Percentiles rank a stretch among this genome's conserved stretches.
Conservation (phyloP, 2,113 vertebrate species). For the Phoenicopterus ruber region DNA sequence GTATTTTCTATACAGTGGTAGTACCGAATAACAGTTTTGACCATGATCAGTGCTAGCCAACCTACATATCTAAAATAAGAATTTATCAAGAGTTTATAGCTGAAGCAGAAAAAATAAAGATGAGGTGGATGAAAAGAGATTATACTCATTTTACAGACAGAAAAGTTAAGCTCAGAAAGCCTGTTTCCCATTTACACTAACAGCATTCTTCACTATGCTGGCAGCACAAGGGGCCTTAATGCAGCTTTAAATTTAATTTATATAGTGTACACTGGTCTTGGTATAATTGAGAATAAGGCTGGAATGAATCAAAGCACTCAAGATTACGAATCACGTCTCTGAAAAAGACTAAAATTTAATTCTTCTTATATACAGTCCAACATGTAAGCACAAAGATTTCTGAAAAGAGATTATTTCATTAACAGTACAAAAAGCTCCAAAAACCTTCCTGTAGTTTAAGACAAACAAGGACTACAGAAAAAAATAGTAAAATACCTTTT, state of each 20-base stretch:
- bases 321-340: background rate
- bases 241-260: slow-evolving; percentile 7
- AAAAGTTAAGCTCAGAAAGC: background rate
- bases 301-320: background rate
- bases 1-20: background rate
- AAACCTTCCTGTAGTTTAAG: background rate
- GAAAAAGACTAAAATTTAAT: background rate
- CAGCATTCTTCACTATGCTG: background rate
- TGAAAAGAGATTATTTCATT: background rate
- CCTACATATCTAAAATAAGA: background rate
- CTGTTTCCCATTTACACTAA: background rate
- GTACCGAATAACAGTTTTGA: background rate
- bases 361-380: background rate
- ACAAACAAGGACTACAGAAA: background rate
- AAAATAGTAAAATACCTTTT: background rate
- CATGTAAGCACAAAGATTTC: background rate
- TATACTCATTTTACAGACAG: background rate
- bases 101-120: background rate
- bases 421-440: background rate
- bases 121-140: background rate
- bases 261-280: background rate
- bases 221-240: background rate
- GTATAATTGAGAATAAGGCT: background rate
- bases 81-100: background rate
- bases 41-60: background rate